These are phyloP conservation scores for Meleagris gallopavo DNA, from an alignment of 2,113 vertebrate species.

Conservation along the genomic window DNA sequence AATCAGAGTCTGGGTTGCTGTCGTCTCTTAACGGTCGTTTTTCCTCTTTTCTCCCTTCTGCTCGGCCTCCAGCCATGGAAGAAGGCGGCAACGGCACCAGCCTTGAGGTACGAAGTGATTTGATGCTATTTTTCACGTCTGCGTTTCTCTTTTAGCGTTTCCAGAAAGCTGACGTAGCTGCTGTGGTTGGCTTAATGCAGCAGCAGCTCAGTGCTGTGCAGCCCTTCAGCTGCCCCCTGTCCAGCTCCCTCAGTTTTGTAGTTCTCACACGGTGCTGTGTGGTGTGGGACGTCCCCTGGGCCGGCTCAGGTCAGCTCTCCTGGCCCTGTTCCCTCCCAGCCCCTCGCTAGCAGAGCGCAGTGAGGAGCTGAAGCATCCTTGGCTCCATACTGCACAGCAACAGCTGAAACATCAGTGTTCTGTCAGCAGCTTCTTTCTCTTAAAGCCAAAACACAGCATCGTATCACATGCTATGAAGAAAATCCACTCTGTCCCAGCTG, in stretches of 20 bases:
- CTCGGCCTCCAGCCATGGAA: conserved; percentile 58
- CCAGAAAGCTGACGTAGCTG: neutral
- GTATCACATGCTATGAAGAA: neutral
- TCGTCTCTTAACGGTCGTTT: fast-evolving
- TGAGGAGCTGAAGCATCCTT: too few relatives aligned
- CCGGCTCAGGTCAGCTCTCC: too few relatives aligned
- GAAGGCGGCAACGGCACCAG: conserved; percentile 67
- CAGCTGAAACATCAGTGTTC: neutral
- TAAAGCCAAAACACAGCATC: neutral
- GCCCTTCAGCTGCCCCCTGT: too few relatives aligned
- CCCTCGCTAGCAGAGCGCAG: too few relatives aligned
- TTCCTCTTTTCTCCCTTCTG: neutral
- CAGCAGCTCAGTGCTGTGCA: too few relatives aligned
- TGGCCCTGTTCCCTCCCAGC: neutral
- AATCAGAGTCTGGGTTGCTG: fast-evolving
- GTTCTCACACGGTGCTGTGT: neutral
- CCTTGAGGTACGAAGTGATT: neutral
- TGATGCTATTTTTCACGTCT: fast-evolving
- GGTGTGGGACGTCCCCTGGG: neutral
- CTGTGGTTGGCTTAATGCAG: neutral
- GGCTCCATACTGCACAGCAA: neutral
- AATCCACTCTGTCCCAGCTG: neutral
- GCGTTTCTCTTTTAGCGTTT: fast-evolving
- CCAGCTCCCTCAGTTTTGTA: neutral
- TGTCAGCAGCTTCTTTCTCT: neutral